Base-by-base conservation (phyloP, 2,797 vertebrate species). In the Protosalanx chinensis region DNA sequence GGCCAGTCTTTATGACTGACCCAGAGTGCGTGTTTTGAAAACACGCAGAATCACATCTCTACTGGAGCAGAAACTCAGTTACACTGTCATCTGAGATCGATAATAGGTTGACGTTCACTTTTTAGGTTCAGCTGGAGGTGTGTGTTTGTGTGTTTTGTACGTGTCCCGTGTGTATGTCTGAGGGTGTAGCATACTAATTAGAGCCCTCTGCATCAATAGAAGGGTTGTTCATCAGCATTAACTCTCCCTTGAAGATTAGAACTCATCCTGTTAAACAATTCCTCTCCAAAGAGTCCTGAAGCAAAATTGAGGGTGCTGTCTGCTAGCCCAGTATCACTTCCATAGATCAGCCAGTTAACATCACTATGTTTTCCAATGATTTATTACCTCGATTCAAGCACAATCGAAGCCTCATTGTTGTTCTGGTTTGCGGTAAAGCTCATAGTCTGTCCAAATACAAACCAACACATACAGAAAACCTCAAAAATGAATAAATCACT, bases 121-220 rank as follows among this genome's bases (percentile, higher is more conserved):
- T 46, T 46, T 46, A 46, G 41, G 41, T 46, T 57, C 7, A 68
- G 71, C 51, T 60, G 59, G 64, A 59, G 77, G 68, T 57, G 41
- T 71, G 61, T 72, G 64, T 70, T 68, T 62, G 23, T 35, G 70
- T 56, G 64, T 75, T 72, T 76, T 67, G 30, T 20, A 2, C 41
- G 7, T 13, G 41, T 46, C 41, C 41, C 41, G 12, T 13, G 20
- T 66, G 75, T 20, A 71, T 70, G 73, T 70, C 75, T 35, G 74
- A 72, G 68, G 71, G 51, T 56, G 51, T 56, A 64, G 85, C 85
- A 84, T 87, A 87, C 87, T 81, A 88, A 91, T 85, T 81, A 84
- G 86, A 87, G 77, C 76, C 80, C 67, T 72, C 80, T 81, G 84
- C 86, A 89, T 90, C 82, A 87, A 87, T 84, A 87, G 86, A 88